A percentile compares a stretch with the other conserved stretches of the same genome.
phyloP scores from a whole-genome alignment of 2,888 invertebrate genomes.

The Nasonia oneida region DNA sequence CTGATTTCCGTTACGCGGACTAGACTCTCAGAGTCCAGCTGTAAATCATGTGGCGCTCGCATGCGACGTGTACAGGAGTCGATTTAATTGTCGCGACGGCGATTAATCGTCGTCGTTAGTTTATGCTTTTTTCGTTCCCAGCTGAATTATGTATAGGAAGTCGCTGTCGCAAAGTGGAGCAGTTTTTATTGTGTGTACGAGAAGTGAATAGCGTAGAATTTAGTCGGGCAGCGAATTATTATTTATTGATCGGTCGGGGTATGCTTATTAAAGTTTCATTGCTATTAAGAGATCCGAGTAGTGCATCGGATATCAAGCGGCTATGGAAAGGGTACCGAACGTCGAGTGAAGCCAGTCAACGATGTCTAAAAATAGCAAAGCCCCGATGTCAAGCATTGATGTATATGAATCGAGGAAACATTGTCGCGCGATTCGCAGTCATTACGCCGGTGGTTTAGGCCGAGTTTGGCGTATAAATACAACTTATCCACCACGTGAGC shows the following conservation, averaged over 20 bases:
- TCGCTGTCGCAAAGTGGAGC: neutral
- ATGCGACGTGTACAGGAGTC: neutral
- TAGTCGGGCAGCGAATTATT: neutral
- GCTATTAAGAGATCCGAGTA: neutral
- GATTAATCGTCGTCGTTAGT: neutral
- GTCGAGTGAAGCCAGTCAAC: neutral
- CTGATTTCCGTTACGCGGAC: slow-evolving; percentile 43
- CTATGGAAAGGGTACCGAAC: neutral
- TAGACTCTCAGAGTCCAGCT: neutral
- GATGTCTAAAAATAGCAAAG: neutral
- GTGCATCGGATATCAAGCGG: neutral
- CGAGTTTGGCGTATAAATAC: slow-evolving; percentile 11
- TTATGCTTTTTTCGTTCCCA: neutral
- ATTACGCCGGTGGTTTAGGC: neutral
- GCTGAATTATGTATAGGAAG: neutral
- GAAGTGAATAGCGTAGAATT: neutral
- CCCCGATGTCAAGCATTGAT: neutral
- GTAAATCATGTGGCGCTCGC: neutral
- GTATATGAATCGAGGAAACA: neutral
- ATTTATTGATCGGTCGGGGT: neutral
- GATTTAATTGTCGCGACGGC: slow-evolving; percentile 10
- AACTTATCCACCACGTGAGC: neutral
- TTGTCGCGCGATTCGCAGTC: neutral
- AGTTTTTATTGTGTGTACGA: neutral
- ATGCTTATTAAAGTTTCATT: neutral